Percentiles rank a stretch among this genome's conserved stretches.
Conservation (phyloP, 1,140 invertebrate species). For the Eciton burchellii region DNA sequence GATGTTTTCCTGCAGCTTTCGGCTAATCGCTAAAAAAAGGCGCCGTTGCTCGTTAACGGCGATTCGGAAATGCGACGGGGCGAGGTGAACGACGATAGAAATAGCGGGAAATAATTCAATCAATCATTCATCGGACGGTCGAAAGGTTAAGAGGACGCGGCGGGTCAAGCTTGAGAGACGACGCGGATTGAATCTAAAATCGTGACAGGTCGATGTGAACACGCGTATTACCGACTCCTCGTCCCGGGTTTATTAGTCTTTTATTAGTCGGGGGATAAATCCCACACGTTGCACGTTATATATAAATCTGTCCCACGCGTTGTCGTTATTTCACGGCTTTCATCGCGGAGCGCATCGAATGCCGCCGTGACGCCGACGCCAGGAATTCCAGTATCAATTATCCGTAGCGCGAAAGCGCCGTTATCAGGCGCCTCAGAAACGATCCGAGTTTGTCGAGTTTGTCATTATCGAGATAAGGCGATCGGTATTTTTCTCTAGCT, state of each 20-base stretch:
- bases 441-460: slow-evolving; percentile 12
- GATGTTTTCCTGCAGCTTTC: slow-evolving; percentile 16
- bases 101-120: slow-evolving; percentile 57
- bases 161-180: slow-evolving; percentile 35
- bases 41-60: slow-evolving; percentile 8
- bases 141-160: slow-evolving; percentile 59
- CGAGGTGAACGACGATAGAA: slow-evolving; percentile 12
- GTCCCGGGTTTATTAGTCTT: slow-evolving; percentile 29
- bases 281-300: background rate
- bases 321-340: slow-evolving; percentile 28
- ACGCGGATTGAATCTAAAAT: slow-evolving; percentile 32
- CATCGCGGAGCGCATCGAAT: background rate
- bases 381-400: background rate
- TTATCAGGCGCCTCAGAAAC: background rate
- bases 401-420: slow-evolving; percentile 9
- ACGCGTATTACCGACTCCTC: slow-evolving; percentile 23
- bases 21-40: slow-evolving; percentile 41
- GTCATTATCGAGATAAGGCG: slow-evolving; percentile 37
- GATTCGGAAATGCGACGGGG: background rate
- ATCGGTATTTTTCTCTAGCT: slow-evolving; percentile 13
- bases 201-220: slow-evolving; percentile 4
- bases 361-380: background rate
- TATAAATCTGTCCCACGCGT: slow-evolving; percentile 9
- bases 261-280: slow-evolving; percentile 21
- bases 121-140: slow-evolving; percentile 15